Conservation (phyloP, 1,140 invertebrate species). For the Neuroterus valhalla region DNA sequence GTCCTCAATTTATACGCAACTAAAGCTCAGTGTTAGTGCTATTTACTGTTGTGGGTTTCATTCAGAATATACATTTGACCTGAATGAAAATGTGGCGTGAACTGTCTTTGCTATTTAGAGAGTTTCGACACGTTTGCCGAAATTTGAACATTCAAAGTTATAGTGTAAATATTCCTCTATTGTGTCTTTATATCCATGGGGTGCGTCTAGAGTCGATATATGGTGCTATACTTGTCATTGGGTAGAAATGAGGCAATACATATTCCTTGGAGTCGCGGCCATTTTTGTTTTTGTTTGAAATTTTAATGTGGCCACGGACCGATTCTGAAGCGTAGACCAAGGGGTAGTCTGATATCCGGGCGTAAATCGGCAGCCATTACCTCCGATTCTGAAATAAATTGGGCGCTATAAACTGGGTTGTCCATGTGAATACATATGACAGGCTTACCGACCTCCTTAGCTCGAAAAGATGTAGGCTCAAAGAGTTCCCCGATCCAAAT, state of each 20-base stretch:
- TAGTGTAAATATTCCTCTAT: conserved; percentile 5
- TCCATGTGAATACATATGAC: conserved; percentile 72
- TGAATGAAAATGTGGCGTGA: not conserved
- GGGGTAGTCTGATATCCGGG: conserved; percentile 39
- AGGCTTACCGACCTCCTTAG: conserved; percentile 51
- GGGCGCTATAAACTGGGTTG: conserved; percentile 71
- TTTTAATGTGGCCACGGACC: conserved; percentile 64
- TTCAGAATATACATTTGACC: no score
- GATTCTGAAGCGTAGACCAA: conserved; percentile 30
- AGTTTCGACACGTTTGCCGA: conserved; percentile 10
- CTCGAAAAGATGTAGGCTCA: not conserved
- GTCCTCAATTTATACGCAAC: no score
- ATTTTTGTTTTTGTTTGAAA: conserved; percentile 68
- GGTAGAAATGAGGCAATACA: conserved; percentile 58
- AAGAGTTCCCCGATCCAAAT: not conserved
- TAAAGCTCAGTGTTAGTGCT: no score
- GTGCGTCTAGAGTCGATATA: conserved; percentile 18
- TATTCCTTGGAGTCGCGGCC: conserved; percentile 52
- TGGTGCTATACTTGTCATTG: conserved; percentile 22
- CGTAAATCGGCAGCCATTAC: conserved; percentile 71
- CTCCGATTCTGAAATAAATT: conserved; percentile 74
- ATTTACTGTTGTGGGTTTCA: no score
- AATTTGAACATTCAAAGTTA: conserved; percentile 6
- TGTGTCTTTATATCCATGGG: conserved; percentile 13
- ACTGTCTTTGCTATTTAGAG: not conserved